phyloP scores from a whole-genome alignment of 2,113 vertebrate species.

The Leiothrix lutea region DNA sequence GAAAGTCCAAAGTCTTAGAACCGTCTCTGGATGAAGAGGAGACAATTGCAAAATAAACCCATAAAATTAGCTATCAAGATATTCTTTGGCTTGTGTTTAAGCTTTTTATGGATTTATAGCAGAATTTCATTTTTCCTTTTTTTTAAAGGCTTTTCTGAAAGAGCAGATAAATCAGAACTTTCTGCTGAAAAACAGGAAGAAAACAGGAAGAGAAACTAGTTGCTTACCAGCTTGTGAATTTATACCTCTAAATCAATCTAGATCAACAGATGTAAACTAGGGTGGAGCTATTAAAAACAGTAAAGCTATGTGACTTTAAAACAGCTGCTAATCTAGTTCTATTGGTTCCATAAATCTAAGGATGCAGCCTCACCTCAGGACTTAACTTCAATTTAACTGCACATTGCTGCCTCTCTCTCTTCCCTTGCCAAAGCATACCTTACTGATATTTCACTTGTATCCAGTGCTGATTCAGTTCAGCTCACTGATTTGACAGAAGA shows the following conservation, averaged over 20 bases:
- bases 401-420: neutral
- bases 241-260: neutral
- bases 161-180: neutral
- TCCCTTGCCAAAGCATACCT: neutral
- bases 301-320: neutral
- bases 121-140: neutral
- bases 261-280: neutral
- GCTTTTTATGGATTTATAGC: neutral
- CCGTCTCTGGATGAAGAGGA: neutral
- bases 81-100: neutral
- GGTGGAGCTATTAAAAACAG: neutral
- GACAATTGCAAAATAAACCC: neutral
- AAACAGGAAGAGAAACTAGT: slow-evolving; percentile 1
- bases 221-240: neutral
- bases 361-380: neutral
- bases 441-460: neutral
- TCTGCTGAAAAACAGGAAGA: neutral
- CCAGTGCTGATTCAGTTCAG: neutral
- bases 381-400: neutral
- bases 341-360: neutral
- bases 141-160: neutral
- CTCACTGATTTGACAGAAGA: slow-evolving; percentile 12
- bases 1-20: neutral
- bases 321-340: neutral
- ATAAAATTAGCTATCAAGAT: neutral